phyloP scores from a whole-genome alignment of 2,888 invertebrate species.

The Lithophane semibrunnea region DNA sequence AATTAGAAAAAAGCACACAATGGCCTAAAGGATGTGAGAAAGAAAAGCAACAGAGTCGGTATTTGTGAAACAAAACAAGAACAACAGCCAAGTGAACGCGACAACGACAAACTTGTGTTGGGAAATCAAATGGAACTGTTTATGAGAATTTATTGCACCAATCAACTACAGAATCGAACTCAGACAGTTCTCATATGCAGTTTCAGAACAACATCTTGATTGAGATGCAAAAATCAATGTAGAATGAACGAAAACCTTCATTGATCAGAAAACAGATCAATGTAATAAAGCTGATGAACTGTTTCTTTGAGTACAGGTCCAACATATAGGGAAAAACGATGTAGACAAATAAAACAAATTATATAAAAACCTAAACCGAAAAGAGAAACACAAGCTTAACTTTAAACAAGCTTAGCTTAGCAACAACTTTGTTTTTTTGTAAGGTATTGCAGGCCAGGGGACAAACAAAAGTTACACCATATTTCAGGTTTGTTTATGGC shows the following conservation, averaged over 20 bases:
- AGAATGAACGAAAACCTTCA: slow-evolving; percentile 28
- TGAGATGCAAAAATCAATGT: slow-evolving; percentile 46
- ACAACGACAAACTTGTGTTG: slow-evolving; percentile 51
- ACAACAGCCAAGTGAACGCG: slow-evolving; percentile 37
- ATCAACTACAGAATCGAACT: slow-evolving; percentile 39
- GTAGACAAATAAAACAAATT: slow-evolving; percentile 13
- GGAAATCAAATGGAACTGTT: slow-evolving; percentile 56
- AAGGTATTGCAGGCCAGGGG: too few relatives aligned
- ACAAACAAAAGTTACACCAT: too few relatives aligned
- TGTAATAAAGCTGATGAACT: slow-evolving; percentile 6
- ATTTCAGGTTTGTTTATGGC: too few relatives aligned
- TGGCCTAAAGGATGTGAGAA: slow-evolving; percentile 74
- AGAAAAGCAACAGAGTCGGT: slow-evolving; percentile 68
- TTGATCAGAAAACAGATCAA: slow-evolving; percentile 40
- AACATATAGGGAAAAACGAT: not conserved
- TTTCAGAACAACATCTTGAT: slow-evolving; percentile 48
- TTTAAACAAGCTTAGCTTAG: too few relatives aligned
- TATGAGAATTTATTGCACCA: slow-evolving; percentile 59
- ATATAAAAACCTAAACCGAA: too few relatives aligned
- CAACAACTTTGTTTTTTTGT: too few relatives aligned
- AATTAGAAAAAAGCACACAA: slow-evolving; percentile 71
- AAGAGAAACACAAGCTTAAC: too few relatives aligned
- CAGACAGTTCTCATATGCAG: slow-evolving; percentile 17
- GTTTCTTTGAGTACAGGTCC: not conserved
- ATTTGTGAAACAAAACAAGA: slow-evolving; percentile 70